Conservation (phyloP, 2,113 vertebrate species). For the Muscicapa adusta region DNA sequence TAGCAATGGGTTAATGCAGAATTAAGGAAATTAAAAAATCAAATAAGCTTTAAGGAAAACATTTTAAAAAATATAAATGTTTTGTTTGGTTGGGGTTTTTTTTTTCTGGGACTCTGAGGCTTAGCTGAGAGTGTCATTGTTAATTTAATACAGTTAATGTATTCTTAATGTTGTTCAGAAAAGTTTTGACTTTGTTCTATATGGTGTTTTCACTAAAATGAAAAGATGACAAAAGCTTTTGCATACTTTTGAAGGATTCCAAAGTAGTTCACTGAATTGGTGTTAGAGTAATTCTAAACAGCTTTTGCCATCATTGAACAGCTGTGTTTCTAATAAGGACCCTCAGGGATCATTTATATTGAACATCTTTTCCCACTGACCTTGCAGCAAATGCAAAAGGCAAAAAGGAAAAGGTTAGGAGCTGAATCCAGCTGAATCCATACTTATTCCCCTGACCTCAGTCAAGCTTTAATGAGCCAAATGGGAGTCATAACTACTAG, state of each 20-base stretch:
- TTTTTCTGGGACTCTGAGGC: not conserved
- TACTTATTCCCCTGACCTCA: not conserved
- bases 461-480: not conserved
- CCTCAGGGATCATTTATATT: not conserved
- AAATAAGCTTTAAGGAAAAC: not conserved
- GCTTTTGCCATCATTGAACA: not conserved
- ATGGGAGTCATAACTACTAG: not conserved
- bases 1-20: not conserved
- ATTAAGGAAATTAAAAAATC: not conserved
- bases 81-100: not conserved
- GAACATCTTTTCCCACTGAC: not conserved
- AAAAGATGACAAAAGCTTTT: not conserved
- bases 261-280: not conserved
- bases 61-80: not conserved
- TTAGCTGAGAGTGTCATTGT: not conserved
- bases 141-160: not conserved
- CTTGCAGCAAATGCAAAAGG: not conserved
- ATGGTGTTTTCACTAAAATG: not conserved
- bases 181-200: not conserved
- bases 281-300: not conserved
- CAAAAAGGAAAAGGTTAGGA: not conserved
- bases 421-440: not conserved
- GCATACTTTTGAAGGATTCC: not conserved
- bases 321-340: conserved; percentile 15
- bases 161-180: not conserved